Base-by-base conservation (phyloP, 2,888 invertebrate genomes). In the Onchidella celtica region DNA sequence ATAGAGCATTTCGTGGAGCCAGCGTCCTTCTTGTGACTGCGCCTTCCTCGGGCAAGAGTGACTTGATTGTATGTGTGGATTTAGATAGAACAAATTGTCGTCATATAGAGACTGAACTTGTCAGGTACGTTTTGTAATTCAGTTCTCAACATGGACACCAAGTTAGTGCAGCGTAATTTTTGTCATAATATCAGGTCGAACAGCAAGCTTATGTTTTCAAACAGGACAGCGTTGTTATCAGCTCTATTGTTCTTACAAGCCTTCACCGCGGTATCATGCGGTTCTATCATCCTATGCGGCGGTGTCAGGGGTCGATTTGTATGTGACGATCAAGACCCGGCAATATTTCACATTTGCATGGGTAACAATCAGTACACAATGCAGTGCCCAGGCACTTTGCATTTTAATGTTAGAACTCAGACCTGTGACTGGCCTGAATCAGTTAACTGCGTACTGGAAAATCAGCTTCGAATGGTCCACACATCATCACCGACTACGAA, bases 361-460 rank as follows among this genome's bases (percentile, higher is more conserved):
- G 86, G 85, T 3, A 84, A 84, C 27, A 77, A 85, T 24, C 81
- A 77, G 29, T 85, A 85, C 76, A 85, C 86, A 36, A 83, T 85
- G 80, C 32, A 63, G 47, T 87, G 87, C 40, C 86, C 87, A 0
- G 83, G 76, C 11, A 86, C 85, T 9, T 82, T 89, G 9, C 86
- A 87, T 69, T 89, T 87, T 77, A 88, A 88, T 77, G 81, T 81
- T n/a, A 63, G 78, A 24, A 84, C 86, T 2, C 86, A 86, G 66
- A 87, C 77, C 40, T 89, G 89, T 76, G 89, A 88, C 83, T 88
- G 87, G 87, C 87, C 89, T 0, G 38, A 81, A 27, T 79, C 84
- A 21, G 87, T 86, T 2, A 83, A 87, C 81, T 88, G 88, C 40
- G 84, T 80, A 0, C 17, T 81, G 14, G 59, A 59, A 21, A 61